These are phyloP conservation scores for Agonopterix arenella DNA, from an alignment of 2,888 invertebrate species.

Conservation along the genomic window DNA sequence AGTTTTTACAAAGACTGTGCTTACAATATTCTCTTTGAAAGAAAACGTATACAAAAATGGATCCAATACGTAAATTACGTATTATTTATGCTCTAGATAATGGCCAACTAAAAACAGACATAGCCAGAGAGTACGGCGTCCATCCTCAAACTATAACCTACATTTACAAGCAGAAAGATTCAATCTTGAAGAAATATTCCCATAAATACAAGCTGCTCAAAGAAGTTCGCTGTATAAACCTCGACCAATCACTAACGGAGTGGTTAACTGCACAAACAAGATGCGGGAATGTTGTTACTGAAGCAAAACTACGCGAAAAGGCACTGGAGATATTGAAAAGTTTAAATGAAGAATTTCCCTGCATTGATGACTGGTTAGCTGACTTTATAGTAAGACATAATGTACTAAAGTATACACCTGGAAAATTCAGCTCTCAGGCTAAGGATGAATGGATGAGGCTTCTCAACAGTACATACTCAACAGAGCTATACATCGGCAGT, in stretches of 20 bases:
- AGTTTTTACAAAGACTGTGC: too few species aligned
- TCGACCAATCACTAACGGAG: background rate
- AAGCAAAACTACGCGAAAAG: background rate
- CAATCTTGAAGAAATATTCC: background rate
- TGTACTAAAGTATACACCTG: background rate
- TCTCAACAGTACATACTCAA: slow-evolving; percentile 15
- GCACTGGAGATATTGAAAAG: background rate
- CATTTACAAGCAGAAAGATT: background rate
- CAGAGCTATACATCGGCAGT: slow-evolving; percentile 27
- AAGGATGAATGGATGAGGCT: slow-evolving; percentile 22
- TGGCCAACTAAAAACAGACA: background rate
- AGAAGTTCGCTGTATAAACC: background rate
- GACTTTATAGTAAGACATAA: background rate
- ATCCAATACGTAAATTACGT: background rate
- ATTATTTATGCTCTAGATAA: background rate
- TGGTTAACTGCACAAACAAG: background rate
- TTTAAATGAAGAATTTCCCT: background rate
- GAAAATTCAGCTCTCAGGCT: background rate
- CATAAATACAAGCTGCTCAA: background rate
- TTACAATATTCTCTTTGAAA: too few species aligned
- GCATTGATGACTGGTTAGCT: background rate
- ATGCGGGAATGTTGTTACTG: background rate
- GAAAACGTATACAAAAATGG: background rate
- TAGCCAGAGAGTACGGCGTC: background rate
- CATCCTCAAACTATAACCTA: background rate